A percentile compares a stretch with the other conserved stretches of the same genome.
Evolutionary conservation across 2,888 invertebrate genomes (phyloP).

Genomic region (Calameuta idolon): DNA sequence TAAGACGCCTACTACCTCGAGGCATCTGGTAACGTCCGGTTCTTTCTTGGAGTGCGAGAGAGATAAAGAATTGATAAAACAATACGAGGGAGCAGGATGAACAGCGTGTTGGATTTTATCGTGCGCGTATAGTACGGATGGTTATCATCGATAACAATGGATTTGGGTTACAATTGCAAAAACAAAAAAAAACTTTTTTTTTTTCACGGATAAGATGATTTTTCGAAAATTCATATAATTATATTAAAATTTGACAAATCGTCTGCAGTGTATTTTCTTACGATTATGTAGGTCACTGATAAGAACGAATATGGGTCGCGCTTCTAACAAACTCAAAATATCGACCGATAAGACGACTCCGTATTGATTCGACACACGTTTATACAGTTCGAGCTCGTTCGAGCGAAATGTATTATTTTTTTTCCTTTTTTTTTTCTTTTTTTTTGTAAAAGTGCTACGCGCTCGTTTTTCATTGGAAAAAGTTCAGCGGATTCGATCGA

Average conservation of each 20-base stretch:
- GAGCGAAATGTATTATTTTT: background rate
- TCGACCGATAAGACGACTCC: background rate
- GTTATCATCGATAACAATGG: background rate
- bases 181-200: too few species aligned
- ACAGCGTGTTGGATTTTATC: background rate
- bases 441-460: background rate
- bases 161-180: too few species aligned
- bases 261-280: background rate
- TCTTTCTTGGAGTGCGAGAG: background rate
- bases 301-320: background rate
- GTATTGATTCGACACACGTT: background rate
- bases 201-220: background rate
- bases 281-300: background rate
- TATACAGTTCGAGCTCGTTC: background rate
- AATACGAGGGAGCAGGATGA: background rate
- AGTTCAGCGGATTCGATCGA: background rate
- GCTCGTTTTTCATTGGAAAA: background rate
- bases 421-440: too few species aligned
- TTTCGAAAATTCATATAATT: background rate
- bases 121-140: background rate
- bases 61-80: background rate
- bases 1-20: conserved; percentile 16
- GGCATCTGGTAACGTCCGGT: background rate
- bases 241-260: background rate
- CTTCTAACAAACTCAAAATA: background rate